A percentile compares a stretch with the other conserved stretches of the same genome.
phyloP scores from a whole-genome alignment of 2,888 invertebrate genomes.

The Chrysomela aeneicollis region DNA sequence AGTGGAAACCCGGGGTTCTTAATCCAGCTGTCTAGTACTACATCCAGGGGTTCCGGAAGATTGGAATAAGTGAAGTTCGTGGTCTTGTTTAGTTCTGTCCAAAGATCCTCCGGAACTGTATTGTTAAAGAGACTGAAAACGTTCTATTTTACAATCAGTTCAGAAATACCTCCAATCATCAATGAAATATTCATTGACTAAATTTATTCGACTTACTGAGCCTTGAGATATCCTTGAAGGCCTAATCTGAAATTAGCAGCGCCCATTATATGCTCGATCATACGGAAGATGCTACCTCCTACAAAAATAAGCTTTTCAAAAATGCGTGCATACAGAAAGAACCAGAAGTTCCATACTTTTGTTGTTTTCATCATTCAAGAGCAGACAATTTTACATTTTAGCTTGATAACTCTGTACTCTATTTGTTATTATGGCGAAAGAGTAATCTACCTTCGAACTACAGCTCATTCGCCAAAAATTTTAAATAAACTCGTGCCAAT shows the following conservation, averaged over 20 bases:
- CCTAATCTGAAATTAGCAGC: conserved; percentile 37
- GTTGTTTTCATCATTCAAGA: too few relatives aligned
- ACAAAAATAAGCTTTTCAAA: neutral
- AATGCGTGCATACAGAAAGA: too few relatives aligned
- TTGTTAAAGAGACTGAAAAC: conserved; percentile 24
- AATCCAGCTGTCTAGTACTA: conserved; percentile 41
- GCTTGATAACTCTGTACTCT: too few relatives aligned
- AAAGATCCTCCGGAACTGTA: conserved; percentile 30
- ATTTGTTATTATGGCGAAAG: too few relatives aligned
- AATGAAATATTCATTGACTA: conserved; percentile 11
- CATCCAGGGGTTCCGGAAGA: conserved; percentile 27
- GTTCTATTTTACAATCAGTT: conserved; percentile 12
- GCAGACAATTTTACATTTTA: too few relatives aligned
- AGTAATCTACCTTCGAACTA: too few relatives aligned
- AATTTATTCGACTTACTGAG: conserved; percentile 43
- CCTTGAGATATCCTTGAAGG: conserved; percentile 37
- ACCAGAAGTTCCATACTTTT: too few relatives aligned
- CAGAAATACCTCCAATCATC: neutral
- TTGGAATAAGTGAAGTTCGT: conserved; percentile 54
- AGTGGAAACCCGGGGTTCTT: conserved; percentile 41
- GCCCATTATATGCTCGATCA: conserved; percentile 45
- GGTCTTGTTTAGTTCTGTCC: conserved; percentile 24
- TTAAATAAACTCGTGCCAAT: too few relatives aligned
- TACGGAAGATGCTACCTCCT: conserved; percentile 43
- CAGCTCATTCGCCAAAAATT: too few relatives aligned